Conservation (phyloP, 2,113 vertebrate genomes). For the Mesitornis unicolor region DNA sequence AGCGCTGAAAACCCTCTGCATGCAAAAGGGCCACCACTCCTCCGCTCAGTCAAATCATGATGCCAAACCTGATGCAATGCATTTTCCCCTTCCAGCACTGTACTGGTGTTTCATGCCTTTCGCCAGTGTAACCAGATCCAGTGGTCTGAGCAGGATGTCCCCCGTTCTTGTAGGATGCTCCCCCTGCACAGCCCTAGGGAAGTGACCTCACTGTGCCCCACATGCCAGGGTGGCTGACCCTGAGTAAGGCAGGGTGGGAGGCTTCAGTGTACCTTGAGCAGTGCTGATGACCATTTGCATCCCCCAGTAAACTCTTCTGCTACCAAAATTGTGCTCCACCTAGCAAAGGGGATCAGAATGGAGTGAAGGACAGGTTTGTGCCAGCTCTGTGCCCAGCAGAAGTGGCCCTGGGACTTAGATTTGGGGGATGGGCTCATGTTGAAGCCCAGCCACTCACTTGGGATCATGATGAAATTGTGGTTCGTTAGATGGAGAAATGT, state of each 20-base stretch:
- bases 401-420: not conserved
- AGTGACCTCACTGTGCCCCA: rapidly evolving
- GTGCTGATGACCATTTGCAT: not conserved
- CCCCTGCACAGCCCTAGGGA: not conserved
- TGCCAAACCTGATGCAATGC: not conserved
- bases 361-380: not conserved
- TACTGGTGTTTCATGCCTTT: rapidly evolving
- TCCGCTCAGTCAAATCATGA: not conserved
- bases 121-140: not conserved
- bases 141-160: not conserved
- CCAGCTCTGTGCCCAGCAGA: not conserved
- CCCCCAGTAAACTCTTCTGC: not conserved
- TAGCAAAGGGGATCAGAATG: not conserved
- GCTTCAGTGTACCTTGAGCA: not conserved
- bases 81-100: not conserved
- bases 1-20: not conserved
- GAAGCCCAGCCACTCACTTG: not conserved
- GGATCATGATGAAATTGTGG: not conserved
- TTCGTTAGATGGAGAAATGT: not conserved
- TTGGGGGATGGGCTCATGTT: rapidly evolving
- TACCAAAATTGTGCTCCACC: not conserved
- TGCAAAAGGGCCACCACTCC: not conserved
- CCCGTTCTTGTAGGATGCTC: not conserved
- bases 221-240: rapidly evolving
- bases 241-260: not conserved